These are phyloP conservation scores for Cololabis saira DNA, from an alignment of 2,113 vertebrate species.

Conservation along the genomic window DNA sequence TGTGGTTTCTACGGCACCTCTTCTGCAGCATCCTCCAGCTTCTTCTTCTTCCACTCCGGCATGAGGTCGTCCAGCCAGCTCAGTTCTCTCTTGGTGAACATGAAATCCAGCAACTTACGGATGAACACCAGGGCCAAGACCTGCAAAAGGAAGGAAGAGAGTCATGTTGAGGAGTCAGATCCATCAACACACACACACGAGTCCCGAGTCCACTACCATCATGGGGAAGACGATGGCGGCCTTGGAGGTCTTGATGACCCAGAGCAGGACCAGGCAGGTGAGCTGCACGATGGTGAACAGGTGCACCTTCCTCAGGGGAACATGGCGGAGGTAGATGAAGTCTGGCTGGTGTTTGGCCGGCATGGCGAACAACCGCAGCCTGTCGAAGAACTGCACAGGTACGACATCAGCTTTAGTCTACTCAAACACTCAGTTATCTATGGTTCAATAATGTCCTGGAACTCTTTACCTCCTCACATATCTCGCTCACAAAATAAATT, in stretches of 20 bases:
- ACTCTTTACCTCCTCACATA: no score
- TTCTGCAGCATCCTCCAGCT: constrained; percentile 94
- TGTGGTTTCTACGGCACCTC: constrained; percentile 80
- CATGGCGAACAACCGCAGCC: constrained; percentile 94
- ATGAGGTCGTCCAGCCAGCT: constrained; percentile 99
- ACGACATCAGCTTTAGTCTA: no score
- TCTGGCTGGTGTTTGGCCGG: constrained; percentile 98
- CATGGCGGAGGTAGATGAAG: constrained; percentile 98
- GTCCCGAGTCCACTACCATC: constrained; percentile 92
- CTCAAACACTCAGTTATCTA: no score
- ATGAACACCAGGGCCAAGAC: constrained; percentile 97
- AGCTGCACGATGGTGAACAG: constrained; percentile 97
- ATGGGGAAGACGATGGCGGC: constrained; percentile 99
- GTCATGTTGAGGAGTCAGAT: constrained; percentile 4
- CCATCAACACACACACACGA: not conserved
- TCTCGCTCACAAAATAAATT: no score
- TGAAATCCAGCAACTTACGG: constrained; percentile 95
- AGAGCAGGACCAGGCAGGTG: constrained; percentile 91
- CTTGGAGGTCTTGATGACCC: constrained; percentile 97
- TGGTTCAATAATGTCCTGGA: no score
- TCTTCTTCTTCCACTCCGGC: constrained; percentile 99
- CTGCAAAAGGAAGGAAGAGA: constrained; percentile 70
- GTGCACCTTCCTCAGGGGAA: constrained; percentile 96
- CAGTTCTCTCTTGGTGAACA: constrained; percentile 94
- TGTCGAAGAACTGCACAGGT: constrained; percentile 91